phyloP scores from a whole-genome alignment of 2,888 invertebrate species.

The Mystacides longicornis region DNA sequence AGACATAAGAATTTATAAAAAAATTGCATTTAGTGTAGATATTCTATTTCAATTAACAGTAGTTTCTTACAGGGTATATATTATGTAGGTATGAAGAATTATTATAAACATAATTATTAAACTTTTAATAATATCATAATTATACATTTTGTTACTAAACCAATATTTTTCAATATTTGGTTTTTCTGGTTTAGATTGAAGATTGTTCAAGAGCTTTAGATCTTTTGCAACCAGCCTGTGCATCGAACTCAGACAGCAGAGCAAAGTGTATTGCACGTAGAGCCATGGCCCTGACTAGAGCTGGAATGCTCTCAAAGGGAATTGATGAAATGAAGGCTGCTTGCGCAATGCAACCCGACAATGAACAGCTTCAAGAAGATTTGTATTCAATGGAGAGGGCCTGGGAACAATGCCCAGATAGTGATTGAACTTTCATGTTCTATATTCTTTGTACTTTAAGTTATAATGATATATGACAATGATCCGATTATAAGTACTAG shows the following conservation, averaged over 20 bases:
- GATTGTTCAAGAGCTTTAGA: slow-evolving; percentile 65
- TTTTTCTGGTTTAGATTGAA: slow-evolving; percentile 34
- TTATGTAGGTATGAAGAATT: too few species aligned
- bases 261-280: slow-evolving; percentile 67
- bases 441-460: neutral
- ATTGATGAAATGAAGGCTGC: slow-evolving; percentile 71
- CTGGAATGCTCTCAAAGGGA: slow-evolving; percentile 62
- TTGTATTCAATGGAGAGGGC: slow-evolving; percentile 69
- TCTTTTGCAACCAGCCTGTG: slow-evolving; percentile 63
- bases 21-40: too few species aligned
- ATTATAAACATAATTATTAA: too few species aligned
- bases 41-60: too few species aligned
- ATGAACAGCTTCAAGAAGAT: slow-evolving; percentile 54
- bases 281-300: slow-evolving; percentile 63
- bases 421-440: slow-evolving; percentile 33
- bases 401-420: slow-evolving; percentile 68
- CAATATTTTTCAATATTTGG: neutral
- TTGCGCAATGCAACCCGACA: slow-evolving; percentile 55
- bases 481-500: too few species aligned
- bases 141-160: neutral
- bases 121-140: too few species aligned
- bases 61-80: neutral
- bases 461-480: slow-evolving; percentile 20
- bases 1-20: too few species aligned
- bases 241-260: slow-evolving; percentile 61